These are phyloP conservation scores for Mormyrus hasselquistii DNA, from an alignment of 2,797 vertebrate genomes.

Conservation along the genomic window DNA sequence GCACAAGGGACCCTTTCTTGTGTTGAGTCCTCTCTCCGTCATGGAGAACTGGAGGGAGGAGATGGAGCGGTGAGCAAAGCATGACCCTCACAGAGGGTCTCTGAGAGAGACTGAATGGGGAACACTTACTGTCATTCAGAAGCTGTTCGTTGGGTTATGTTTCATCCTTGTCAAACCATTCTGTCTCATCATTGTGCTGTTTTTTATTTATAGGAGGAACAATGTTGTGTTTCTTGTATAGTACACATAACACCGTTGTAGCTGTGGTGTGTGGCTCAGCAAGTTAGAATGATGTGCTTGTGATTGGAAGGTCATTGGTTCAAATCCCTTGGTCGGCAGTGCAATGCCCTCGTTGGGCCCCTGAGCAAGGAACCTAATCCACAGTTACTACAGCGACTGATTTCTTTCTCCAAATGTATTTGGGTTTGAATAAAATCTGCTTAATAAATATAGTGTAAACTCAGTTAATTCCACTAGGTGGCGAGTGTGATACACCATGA, in stretches of 20 bases:
- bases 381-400: not conserved
- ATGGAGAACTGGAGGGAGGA: constrained; percentile 86
- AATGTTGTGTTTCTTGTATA: not conserved
- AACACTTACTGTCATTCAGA: not conserved
- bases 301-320: not conserved
- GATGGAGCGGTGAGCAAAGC: constrained; percentile 64
- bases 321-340: not conserved
- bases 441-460: not conserved
- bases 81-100: not conserved
- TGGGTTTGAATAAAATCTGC: not conserved
- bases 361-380: not conserved
- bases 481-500: not conserved
- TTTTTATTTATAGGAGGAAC: not conserved
- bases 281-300: not conserved
- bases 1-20: constrained; percentile 70
- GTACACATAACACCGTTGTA: not conserved
- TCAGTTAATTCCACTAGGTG: not conserved
- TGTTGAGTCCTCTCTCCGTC: constrained; percentile 83
- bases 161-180: not conserved
- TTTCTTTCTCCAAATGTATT: not conserved
- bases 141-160: not conserved
- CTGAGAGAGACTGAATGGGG: not conserved
- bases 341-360: not conserved
- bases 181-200: not conserved
- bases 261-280: not conserved